phyloP scores from a whole-genome alignment of 92 coral and sea anemone species.

The Isaurus tuberculatus region DNA sequence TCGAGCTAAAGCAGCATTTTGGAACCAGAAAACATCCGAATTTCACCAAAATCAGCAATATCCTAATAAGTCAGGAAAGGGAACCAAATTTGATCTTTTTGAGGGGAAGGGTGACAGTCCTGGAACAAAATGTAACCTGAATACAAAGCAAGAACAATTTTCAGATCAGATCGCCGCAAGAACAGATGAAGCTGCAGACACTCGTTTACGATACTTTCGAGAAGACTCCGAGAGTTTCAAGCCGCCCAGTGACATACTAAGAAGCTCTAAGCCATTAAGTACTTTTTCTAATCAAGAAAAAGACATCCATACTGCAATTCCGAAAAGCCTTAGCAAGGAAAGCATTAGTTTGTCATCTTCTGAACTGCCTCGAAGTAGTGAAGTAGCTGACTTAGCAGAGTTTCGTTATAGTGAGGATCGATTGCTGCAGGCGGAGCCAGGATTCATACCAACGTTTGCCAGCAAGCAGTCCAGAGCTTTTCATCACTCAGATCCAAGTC shows the following conservation, averaged over 20 bases:
- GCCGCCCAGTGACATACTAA: background rate
- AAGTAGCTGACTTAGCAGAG: background rate
- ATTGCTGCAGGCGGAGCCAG: conserved; percentile 28
- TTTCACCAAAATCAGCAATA: background rate
- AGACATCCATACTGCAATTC: background rate
- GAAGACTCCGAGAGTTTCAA: background rate
- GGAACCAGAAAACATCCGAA: conserved; percentile 25
- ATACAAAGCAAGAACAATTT: background rate
- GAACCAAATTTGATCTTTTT: background rate
- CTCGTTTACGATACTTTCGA: background rate
- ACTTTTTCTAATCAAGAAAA: conserved; percentile 1
- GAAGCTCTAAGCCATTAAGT: background rate
- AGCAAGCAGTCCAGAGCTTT: conserved; percentile 29
- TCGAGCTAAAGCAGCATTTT: conserved; percentile 33
- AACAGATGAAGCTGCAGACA: background rate
- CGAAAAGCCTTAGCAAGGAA: conserved; percentile 13
- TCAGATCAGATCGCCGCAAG: background rate
- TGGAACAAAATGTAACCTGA: background rate
- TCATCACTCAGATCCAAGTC: conserved; percentile 42
- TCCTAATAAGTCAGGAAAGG: background rate
- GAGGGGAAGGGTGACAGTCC: background rate
- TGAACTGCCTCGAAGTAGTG: background rate
- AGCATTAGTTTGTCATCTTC: conserved; percentile 11
- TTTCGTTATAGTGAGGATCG: background rate
- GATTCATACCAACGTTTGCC: conserved; percentile 13